Percentiles rank a stretch among this genome's conserved stretches.
These are phyloP conservation scores for Xenopus laevis DNA, from an alignment of 2,113 vertebrate genomes.

Conservation along the genomic window DNA sequence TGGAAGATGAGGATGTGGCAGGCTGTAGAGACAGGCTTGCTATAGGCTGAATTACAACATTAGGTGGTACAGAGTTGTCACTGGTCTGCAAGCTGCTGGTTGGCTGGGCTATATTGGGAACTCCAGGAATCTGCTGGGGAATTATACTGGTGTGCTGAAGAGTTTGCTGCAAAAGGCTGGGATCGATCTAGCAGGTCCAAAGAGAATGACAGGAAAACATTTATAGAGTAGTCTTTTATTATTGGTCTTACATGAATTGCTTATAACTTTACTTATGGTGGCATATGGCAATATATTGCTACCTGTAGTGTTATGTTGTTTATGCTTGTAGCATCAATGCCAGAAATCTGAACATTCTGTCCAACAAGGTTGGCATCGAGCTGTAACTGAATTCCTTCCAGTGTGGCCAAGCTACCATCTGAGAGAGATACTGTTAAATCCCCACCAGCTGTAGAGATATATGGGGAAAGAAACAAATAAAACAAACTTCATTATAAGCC, in stretches of 20 bases:
- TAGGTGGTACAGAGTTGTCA: conserved; percentile 75
- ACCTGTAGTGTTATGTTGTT: conserved; percentile 98
- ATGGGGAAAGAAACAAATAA: conserved; percentile 7
- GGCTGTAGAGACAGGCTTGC: conserved; percentile 83
- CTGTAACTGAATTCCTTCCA: conserved; percentile 95
- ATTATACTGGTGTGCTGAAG: conserved; percentile 83
- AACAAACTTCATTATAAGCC: conserved; percentile 43
- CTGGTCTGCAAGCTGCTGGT: conserved; percentile 64
- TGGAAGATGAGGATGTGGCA: conserved; percentile 69
- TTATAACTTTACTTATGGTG: not conserved
- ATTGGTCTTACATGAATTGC: too few relatives aligned
- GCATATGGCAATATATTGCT: not conserved
- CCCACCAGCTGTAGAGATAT: conserved; percentile 73
- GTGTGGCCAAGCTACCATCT: conserved; percentile 84
- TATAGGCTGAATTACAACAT: conserved; percentile 89
- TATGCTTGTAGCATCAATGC: conserved; percentile 86
- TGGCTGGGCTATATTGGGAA: conserved; percentile 68
- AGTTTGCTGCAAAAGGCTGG: conserved; percentile 86
- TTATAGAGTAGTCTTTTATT: not conserved
- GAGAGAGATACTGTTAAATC: conserved; percentile 94
- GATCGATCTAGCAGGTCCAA: conserved; percentile 78
- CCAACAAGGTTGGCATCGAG: conserved; percentile 87
- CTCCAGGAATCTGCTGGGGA: conserved; percentile 76
- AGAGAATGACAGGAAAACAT: not conserved
- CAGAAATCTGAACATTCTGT: conserved; percentile 95